Evolutionary conservation across 2,888 invertebrate genomes (phyloP), one percentile per base, ranked within the genome.

Genomic region (Euzetes globulus): DNA sequence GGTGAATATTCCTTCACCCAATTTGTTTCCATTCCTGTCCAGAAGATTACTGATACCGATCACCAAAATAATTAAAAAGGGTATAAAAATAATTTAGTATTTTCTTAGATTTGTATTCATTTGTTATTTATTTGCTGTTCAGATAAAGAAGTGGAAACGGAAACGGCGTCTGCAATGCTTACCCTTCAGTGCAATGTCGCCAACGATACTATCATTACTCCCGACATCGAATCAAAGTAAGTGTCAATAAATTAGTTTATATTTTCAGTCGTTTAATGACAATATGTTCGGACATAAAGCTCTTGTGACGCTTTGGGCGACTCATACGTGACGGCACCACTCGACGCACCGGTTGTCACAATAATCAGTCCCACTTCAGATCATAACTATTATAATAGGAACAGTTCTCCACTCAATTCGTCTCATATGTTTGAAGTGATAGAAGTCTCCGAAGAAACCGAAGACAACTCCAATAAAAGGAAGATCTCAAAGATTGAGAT

Each of bases 151-250:
- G 84, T 86, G 50, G 92, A 91, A 78, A 84, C 86, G 45, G 86
- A 86, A 79, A 86, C 86, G 1, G 93, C 93, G 0, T 90, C 91
- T 27, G 92, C 92, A 0, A 92, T 93, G 88, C 86, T 93, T 78
- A 91, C 91, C 77, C 88, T 93, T 81, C 92, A 84, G 91, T 75
- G 87, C 88, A 77, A 88, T 89, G 78, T 84, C 86, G 77, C 83
- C 80, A 63, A 63, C 25, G 65, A 60, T 11, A 50, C 13, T 17
- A 47, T 22, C 11, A 63, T 25, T 19, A 75, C 19, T 55, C n/a
- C 25, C 6, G 19, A 75, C 58, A 33, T 37, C 4, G 72, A 45
- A 13, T 33, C 52, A 37, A 71, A 55, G 41, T 60, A 74, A 74
- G 7, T 22, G 50, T 17, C 52, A 82, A 82, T 17, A 7, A 47